Evolutionary conservation across 30 jellyfish, hydroid and myxozoan species (phyloP).

Genomic region (Aurelia sp.): DNA sequence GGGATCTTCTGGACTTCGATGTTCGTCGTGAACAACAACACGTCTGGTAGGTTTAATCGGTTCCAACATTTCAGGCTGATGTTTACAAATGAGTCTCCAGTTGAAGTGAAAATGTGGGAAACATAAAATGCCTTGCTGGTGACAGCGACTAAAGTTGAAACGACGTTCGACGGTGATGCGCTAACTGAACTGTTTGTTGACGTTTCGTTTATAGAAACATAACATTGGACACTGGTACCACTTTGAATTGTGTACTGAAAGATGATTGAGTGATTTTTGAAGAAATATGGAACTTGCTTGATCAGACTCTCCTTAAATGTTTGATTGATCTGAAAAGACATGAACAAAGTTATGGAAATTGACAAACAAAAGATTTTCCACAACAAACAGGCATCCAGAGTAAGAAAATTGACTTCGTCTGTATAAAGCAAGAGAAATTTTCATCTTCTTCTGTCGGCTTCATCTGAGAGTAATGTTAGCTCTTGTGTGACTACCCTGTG

Average conservation of each 20-base stretch:
- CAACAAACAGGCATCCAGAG: too few species aligned
- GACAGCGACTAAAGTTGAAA: constrained; percentile 4
- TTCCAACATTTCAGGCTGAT: constrained; percentile 55
- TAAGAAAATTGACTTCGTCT: too few species aligned
- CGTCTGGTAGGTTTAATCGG: constrained; percentile 41
- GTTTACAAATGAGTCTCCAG: constrained; percentile 28
- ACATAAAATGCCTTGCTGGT: constrained; percentile 5
- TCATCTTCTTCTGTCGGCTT: too few species aligned
- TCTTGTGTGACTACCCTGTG: too few species aligned
- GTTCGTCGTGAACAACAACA: background rate
- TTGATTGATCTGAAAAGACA: constrained; percentile 27
- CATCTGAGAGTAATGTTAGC: too few species aligned
- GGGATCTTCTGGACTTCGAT: constrained; percentile 33
- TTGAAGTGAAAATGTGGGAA: constrained; percentile 8
- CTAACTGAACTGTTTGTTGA: background rate
- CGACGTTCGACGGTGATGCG: background rate
- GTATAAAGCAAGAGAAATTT: too few species aligned
- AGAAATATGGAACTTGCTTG: constrained; percentile 39
- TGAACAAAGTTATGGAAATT: background rate
- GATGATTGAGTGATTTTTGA: constrained; percentile 43
- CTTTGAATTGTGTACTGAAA: constrained; percentile 2
- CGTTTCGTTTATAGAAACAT: constrained; percentile 25
- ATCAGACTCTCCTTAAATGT: constrained; percentile 31
- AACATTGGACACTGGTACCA: constrained; percentile 46
- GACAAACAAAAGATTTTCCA: too few species aligned